These are phyloP conservation scores for Anas platyrhynchos DNA, from an alignment of 2,113 vertebrate species.

Conservation along the genomic window DNA sequence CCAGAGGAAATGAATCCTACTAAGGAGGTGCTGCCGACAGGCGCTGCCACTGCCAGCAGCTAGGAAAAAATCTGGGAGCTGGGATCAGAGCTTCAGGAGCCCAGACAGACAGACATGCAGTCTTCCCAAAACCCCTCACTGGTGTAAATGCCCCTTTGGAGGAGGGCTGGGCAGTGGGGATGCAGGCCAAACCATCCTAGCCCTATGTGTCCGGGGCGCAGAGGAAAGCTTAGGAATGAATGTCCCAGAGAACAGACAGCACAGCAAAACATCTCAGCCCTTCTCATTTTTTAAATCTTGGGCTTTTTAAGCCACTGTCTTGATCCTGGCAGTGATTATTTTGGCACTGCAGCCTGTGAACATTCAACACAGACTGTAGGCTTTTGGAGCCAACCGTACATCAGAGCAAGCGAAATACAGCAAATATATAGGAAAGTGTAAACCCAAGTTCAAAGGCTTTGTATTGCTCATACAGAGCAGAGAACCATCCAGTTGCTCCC, in stretches of 20 bases:
- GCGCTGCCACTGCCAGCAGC: not conserved
- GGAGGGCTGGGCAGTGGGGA: not conserved
- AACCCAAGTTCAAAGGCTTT: not conserved
- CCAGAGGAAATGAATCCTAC: not conserved
- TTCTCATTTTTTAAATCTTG: not conserved
- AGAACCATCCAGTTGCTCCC: not conserved
- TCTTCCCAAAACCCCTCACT: not conserved
- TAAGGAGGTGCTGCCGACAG: not conserved
- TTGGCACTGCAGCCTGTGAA: conserved; percentile 43
- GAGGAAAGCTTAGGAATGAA: not conserved
- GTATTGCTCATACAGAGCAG: not conserved
- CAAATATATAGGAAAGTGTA: conserved; percentile 1
- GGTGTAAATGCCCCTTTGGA: not conserved
- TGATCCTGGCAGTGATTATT: conserved; percentile 55
- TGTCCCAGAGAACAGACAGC: not conserved
- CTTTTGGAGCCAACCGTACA: conserved; percentile 3
- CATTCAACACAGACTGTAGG: conserved; percentile 14
- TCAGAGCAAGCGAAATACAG: not conserved
- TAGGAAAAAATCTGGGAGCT: not conserved
- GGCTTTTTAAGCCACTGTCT: conserved; percentile 58
- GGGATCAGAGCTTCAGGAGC: not conserved
- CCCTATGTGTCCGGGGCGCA: not conserved
- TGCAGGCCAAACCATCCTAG: not conserved
- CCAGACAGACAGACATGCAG: not conserved
- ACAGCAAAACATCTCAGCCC: conserved; percentile 33